A percentile compares a stretch with the other conserved stretches of the same genome.
Evolutionary conservation across 2,797 vertebrate species (phyloP).

Genomic region (Odontamblyopus rebecca): DNA sequence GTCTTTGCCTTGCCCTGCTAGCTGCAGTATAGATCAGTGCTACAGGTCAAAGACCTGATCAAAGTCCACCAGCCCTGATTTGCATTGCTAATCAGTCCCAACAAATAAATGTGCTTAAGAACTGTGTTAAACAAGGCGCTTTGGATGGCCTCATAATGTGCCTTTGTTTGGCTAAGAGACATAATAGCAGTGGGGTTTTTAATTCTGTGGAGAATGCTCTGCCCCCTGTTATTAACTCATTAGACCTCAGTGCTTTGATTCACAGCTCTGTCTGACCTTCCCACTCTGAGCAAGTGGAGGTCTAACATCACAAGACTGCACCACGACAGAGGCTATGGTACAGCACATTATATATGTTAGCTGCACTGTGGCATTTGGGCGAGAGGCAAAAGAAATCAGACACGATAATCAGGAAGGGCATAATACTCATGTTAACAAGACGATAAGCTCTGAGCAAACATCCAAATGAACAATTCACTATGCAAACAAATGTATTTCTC

Average conservation of each 20-base stretch:
- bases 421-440: constrained; percentile 49
- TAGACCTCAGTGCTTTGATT: constrained; percentile 59
- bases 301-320: constrained; percentile 44
- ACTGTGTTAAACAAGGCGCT: constrained; percentile 69
- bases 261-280: constrained; percentile 66
- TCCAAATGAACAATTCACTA: constrained; percentile 46
- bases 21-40: constrained; percentile 68
- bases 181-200: constrained; percentile 63
- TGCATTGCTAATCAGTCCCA: constrained; percentile 76
- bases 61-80: constrained; percentile 73
- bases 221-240: constrained; percentile 74
- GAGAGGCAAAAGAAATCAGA: constrained; percentile 24
- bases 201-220: constrained; percentile 59
- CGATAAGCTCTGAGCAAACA: constrained; percentile 52
- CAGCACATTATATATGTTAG: constrained; percentile 12
- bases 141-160: constrained; percentile 62
- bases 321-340: constrained; percentile 16
- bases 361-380: constrained; percentile 15
- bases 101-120: constrained; percentile 77
- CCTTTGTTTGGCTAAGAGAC: constrained; percentile 70
- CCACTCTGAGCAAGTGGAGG: constrained; percentile 44
- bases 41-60: constrained; percentile 76
- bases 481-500: constrained; percentile 53
- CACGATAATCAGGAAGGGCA: constrained; percentile 31
- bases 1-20: constrained; percentile 42